Conservation (phyloP, 2,888 invertebrate genomes). For the Apodemia duryi region DNA sequence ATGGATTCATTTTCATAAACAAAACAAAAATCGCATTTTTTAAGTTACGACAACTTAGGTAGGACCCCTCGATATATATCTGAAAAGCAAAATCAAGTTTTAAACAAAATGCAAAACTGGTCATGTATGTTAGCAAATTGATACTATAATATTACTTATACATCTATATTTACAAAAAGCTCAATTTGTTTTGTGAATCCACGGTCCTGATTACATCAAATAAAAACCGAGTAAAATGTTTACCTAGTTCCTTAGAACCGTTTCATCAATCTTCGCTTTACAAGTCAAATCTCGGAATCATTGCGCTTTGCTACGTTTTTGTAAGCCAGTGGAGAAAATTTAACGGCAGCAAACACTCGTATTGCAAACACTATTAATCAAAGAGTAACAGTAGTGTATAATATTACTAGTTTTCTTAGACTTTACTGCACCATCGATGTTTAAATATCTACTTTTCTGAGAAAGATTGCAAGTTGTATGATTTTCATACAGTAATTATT, state of each 20-base stretch:
- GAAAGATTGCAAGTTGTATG: too few relatives aligned
- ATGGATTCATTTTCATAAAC: too few relatives aligned
- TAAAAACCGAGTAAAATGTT: slow-evolving; percentile 3
- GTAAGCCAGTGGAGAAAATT: neutral
- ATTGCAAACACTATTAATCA: slow-evolving; percentile 6
- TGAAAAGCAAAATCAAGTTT: too few relatives aligned
- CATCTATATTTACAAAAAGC: neutral
- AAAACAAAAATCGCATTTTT: too few relatives aligned
- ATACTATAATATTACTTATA: neutral
- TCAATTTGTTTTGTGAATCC: slow-evolving; percentile 2
- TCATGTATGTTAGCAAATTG: too few relatives aligned
- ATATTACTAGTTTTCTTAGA: neutral
- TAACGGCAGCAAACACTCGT: neutral
- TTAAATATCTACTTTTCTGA: too few relatives aligned
- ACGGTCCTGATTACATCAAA: neutral
- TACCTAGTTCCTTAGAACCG: neutral
- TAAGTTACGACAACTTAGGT: too few relatives aligned
- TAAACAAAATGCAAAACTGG: too few relatives aligned
- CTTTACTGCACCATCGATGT: neutral
- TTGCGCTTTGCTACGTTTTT: slow-evolving; percentile 9
- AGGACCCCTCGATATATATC: too few relatives aligned
- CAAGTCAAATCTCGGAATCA: slow-evolving; percentile 5
- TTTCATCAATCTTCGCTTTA: slow-evolving; percentile 11
- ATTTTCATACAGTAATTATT: too few relatives aligned
- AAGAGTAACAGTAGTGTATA: neutral